These are phyloP conservation scores for Thryonomys swinderianus DNA, from an alignment of 2,113 vertebrate species.

Conservation along the genomic window DNA sequence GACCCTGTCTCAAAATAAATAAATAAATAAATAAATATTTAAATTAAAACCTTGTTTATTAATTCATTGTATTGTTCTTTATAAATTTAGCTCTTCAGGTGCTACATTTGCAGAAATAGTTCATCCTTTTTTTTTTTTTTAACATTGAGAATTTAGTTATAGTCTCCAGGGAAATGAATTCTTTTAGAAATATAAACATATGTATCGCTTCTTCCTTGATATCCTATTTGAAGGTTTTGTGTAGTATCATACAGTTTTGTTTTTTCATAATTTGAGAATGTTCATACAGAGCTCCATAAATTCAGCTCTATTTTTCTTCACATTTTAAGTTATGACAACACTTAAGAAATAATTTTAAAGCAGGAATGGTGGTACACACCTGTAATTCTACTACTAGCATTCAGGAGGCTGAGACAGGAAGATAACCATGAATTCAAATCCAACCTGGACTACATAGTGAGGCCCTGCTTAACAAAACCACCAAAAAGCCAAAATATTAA, in stretches of 20 bases:
- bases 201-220: not conserved
- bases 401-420: not conserved
- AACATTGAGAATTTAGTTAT: not conserved
- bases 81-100: slow-evolving; percentile 24
- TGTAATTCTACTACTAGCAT: not conserved
- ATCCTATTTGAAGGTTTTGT: not conserved
- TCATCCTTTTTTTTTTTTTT: not conserved
- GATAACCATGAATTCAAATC: not conserved
- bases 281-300: not conserved
- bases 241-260: not conserved
- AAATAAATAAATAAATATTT: slow-evolving; percentile 26
- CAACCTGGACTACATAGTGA: not conserved
- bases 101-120: not conserved
- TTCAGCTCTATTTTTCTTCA: slow-evolving; percentile 26
- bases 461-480: not conserved
- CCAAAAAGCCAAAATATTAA: not conserved
- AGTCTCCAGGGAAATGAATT: not conserved
- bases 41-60: slow-evolving; percentile 48
- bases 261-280: slow-evolving; percentile 26
- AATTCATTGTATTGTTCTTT: slow-evolving; percentile 28
- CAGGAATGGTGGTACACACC: not conserved
- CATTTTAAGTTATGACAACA: slow-evolving; percentile 48
- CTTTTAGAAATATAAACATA: not conserved
- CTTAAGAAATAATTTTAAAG: slow-evolving; percentile 49
- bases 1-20: too few relatives aligned